Percentiles rank a stretch among this genome's conserved stretches.
These are phyloP conservation scores for Drosophila biarmipes DNA, from an alignment of 1,140 invertebrate species.

Conservation along the genomic window DNA sequence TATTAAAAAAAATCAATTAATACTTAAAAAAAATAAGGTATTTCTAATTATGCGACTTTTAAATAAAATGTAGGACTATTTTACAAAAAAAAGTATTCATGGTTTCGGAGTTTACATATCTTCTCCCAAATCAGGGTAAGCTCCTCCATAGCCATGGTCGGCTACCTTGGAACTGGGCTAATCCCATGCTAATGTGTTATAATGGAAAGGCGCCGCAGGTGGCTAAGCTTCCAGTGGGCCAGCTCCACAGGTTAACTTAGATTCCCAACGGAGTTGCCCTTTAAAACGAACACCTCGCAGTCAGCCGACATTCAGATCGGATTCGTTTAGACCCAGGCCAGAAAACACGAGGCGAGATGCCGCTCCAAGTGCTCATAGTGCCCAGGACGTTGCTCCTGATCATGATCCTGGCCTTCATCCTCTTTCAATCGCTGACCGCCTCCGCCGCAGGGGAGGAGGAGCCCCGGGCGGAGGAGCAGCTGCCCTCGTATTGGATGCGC, in stretches of 20 bases:
- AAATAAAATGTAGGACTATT: too few species aligned
- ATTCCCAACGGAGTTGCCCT: constrained; percentile 15
- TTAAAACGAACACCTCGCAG: constrained; percentile 11
- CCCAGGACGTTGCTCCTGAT: background rate
- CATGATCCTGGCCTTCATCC: background rate
- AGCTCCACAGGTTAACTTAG: too few species aligned
- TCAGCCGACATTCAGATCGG: constrained; percentile 1
- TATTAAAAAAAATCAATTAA: too few species aligned
- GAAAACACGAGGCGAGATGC: constrained; percentile 3
- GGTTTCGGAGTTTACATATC: too few species aligned
- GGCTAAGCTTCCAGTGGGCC: background rate
- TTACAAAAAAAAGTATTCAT: too few species aligned
- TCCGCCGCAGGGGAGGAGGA: background rate
- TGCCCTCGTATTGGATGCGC: constrained; percentile 48
- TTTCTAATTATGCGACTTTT: too few species aligned
- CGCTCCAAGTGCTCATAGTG: background rate
- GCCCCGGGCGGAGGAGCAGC: constrained; percentile 19
- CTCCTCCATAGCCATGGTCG: background rate
- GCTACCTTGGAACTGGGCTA: background rate
- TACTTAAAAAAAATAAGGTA: too few species aligned
- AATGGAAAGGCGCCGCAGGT: constrained; percentile 1
- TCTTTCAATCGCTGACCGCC: background rate
- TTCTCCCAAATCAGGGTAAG: background rate
- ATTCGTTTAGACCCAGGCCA: background rate
- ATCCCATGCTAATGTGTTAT: background rate